Evolutionary conservation across 2,113 vertebrate genomes (phyloP).

Genomic region (Chaetodon auriga): DNA sequence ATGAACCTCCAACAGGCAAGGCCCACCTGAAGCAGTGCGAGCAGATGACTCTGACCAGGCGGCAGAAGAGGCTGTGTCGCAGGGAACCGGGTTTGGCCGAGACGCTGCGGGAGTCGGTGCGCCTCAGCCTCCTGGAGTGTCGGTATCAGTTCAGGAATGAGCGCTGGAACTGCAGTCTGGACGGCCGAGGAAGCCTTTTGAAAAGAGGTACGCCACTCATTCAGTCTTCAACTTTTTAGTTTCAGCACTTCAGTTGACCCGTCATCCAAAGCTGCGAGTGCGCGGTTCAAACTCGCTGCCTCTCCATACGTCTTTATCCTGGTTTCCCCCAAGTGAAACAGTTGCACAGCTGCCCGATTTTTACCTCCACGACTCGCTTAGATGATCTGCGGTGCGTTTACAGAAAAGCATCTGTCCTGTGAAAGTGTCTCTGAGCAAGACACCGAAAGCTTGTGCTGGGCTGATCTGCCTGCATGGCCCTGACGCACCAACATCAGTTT

Average conservation of each 20-base stretch:
- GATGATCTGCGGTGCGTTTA: too few relatives aligned
- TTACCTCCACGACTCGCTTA: neutral
- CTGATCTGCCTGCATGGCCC: neutral
- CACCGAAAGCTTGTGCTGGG: neutral
- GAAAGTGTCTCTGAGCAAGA: neutral
- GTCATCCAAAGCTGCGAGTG: neutral
- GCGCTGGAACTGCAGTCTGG: slow-evolving; percentile 99
- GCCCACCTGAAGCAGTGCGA: slow-evolving; percentile 96
- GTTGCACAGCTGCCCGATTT: neutral
- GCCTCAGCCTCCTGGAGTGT: slow-evolving; percentile 93
- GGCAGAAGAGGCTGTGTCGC: slow-evolving; percentile 94
- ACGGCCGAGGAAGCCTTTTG: slow-evolving; percentile 92
- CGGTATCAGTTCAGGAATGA: slow-evolving; percentile 95
- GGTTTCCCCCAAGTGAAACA: neutral
- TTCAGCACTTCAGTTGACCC: neutral
- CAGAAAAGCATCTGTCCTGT: neutral
- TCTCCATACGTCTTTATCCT: neutral
- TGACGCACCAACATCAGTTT: neutral
- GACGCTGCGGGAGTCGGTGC: slow-evolving; percentile 92
- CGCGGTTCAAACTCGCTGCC: neutral
- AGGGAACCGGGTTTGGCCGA: slow-evolving; percentile 95
- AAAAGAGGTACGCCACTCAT: slow-evolving; percentile 89
- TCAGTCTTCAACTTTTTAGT: neutral
- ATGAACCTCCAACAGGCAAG: slow-evolving; percentile 83
- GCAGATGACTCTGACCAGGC: slow-evolving; percentile 90